Evolutionary conservation across 2,888 invertebrate genomes (phyloP), one percentile per base, ranked within the genome.

Genomic region (Chelonus formosanus): DNA sequence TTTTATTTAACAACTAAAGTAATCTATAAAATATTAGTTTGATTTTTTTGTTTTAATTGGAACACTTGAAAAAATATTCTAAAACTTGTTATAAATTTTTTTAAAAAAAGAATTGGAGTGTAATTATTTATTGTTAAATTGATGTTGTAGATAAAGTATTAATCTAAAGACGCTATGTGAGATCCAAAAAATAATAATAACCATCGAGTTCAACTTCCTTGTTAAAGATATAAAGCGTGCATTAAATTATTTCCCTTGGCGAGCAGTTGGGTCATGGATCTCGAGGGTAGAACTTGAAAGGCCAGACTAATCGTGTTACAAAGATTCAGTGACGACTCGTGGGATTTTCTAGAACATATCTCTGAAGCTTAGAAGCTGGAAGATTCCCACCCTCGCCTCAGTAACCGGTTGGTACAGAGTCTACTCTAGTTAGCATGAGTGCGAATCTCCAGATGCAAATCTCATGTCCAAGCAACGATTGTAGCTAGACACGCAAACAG

Each of bases 381-480:
- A 47, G 52, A 59, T 47, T 59, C 45, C 59, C 59, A 59, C 59
- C 59, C 59, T 35, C 59, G 36, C 48, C 6, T 45, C 34, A 59
- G 45, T 48, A 59, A 59, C 59, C 48, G 48, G 44, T 44, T 31
- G 43, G 44, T 31, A 20, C 48, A 48, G 48, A n/a, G 32, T 32
- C 32, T 52, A 32, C 56, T 40, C 52, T 53, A 10, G 43, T 56
- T 52, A 40, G 52, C 55, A 60, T 65, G 61, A 56, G 48, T 55
- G 61, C 50, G 52, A 61, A 66, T 66, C 50, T 44, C 36, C 59
- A 50, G 31, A 66, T 66, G 65, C 61, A 66, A 66, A 66, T 66
- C 61, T 56, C 65, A 56, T 48, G 61, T 66, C 61, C 20, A 56
- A 56, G 56, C 44, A 35, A 47, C 61, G 50, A 66, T 66, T 66